phyloP scores from a whole-genome alignment of 35 echinoderm and acorn worm species.

The Ophiothrix spiculata region DNA sequence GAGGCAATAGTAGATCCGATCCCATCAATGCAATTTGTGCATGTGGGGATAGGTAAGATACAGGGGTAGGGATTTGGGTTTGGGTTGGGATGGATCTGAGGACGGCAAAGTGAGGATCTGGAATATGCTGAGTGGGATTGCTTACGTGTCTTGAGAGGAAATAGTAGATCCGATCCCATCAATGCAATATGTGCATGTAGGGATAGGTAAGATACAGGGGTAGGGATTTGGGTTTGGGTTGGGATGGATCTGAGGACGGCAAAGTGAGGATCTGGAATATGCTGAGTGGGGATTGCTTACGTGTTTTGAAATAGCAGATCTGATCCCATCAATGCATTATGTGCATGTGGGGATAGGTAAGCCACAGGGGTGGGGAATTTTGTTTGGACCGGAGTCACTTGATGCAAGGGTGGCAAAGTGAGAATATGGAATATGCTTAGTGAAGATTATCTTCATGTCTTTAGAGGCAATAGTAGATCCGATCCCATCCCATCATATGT shows the following conservation, averaged over 20 bases:
- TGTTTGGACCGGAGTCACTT: too few relatives aligned
- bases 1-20: slow-evolving; percentile 97
- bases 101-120: too few relatives aligned
- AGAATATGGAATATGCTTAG: slow-evolving; percentile 96
- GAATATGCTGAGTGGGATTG: slow-evolving; percentile 95
- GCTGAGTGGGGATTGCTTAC: slow-evolving; percentile 81
- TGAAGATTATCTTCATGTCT: slow-evolving; percentile 77
- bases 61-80: too few relatives aligned
- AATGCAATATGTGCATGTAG: slow-evolving; percentile 81
- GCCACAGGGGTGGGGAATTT: too few relatives aligned
- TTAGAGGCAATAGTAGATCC: slow-evolving; percentile 96
- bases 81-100: too few relatives aligned
- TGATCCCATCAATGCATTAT: slow-evolving; percentile 83
- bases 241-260: too few relatives aligned
- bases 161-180: slow-evolving; percentile 95
- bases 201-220: slow-evolving; percentile 83
- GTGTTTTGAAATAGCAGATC: slow-evolving; percentile 95
- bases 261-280: slow-evolving; percentile 99
- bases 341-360: slow-evolving; percentile 87
- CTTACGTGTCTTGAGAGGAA: slow-evolving; percentile 84
- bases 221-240: too few relatives aligned
- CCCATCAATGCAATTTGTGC: slow-evolving; percentile 80
- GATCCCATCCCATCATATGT: slow-evolving; percentile 76
- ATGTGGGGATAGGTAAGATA: slow-evolving; percentile 89
- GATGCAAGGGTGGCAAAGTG: too few relatives aligned